A percentile compares a stretch with the other conserved stretches of the same genome.
Conservation (phyloP, 1,140 invertebrate genomes). For the Palaemon carinicauda region DNA sequence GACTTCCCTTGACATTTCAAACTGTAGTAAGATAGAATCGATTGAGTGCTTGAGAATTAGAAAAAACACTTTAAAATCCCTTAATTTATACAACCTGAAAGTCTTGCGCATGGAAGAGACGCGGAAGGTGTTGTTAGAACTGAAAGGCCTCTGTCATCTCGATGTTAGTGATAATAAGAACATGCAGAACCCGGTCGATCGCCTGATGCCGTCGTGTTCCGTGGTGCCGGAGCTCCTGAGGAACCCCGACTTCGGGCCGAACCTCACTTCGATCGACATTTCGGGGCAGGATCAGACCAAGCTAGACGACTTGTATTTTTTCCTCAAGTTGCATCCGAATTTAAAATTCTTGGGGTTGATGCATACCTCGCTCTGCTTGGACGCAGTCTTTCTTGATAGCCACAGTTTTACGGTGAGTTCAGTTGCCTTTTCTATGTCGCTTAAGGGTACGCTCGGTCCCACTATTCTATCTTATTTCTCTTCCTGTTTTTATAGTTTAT, state of each 20-base stretch:
- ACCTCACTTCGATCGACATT: constrained; percentile 75
- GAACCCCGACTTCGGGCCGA: constrained; percentile 69
- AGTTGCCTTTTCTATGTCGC: background rate
- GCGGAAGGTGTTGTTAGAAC: constrained; percentile 70
- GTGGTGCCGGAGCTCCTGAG: constrained; percentile 69
- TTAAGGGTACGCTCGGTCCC: too few relatives aligned
- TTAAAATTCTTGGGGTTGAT: constrained; percentile 74
- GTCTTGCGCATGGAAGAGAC: constrained; percentile 66
- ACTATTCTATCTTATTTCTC: too few relatives aligned
- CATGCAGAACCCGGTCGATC: constrained; percentile 65
- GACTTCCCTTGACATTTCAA: constrained; percentile 77
- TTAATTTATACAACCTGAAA: constrained; percentile 75
- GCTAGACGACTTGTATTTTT: constrained; percentile 67
- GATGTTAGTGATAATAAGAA: constrained; percentile 75
- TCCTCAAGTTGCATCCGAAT: constrained; percentile 67
- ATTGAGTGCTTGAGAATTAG: constrained; percentile 73
- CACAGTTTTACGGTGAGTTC: constrained; percentile 59
- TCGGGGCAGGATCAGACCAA: constrained; percentile 73
- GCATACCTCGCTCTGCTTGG: constrained; percentile 71
- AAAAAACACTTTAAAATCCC: constrained; percentile 71
- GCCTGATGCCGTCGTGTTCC: constrained; percentile 64
- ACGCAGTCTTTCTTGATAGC: constrained; percentile 67
- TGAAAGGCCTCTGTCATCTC: constrained; percentile 71
- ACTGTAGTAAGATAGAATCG: constrained; percentile 73
- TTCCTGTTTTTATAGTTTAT: too few relatives aligned